phyloP scores from a whole-genome alignment of 2,888 invertebrate genomes.

The Scelioninae gen. 1 region DNA sequence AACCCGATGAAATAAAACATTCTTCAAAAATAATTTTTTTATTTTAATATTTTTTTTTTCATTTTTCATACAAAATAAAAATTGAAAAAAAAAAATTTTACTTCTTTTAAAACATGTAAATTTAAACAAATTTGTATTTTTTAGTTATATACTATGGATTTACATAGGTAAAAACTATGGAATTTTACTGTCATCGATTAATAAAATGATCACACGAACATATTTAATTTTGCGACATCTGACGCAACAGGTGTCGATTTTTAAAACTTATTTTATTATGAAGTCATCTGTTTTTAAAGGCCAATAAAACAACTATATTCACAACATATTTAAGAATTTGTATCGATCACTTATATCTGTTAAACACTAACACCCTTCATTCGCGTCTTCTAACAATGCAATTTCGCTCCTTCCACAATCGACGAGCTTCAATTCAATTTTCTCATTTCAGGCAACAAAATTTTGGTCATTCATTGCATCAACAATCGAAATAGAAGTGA shows the following conservation, averaged over 20 bases:
- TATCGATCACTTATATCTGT: slow-evolving; percentile 14
- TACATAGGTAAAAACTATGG: too few relatives aligned
- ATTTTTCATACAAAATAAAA: too few relatives aligned
- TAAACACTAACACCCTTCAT: not conserved
- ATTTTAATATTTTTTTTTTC: too few relatives aligned
- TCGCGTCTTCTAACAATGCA: not conserved
- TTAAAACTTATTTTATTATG: slow-evolving; percentile 42
- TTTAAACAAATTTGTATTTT: too few relatives aligned
- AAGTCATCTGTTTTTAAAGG: slow-evolving; percentile 5
- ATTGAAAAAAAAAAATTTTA: too few relatives aligned
- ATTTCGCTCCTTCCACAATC: not conserved
- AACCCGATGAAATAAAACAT: too few relatives aligned
- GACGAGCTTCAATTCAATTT: not conserved
- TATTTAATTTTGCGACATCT: slow-evolving; percentile 16
- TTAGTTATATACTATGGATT: too few relatives aligned
- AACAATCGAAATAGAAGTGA: slow-evolving; percentile 20
- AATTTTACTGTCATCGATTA: too few relatives aligned
- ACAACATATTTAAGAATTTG: slow-evolving; percentile 21
- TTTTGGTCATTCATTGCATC: too few relatives aligned
- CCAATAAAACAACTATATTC: slow-evolving; percentile 1
- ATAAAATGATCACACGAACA: not conserved
- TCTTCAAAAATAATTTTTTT: too few relatives aligned
- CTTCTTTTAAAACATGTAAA: too few relatives aligned
- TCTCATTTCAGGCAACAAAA: not conserved
- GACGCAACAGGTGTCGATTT: slow-evolving; percentile 51